phyloP scores from a whole-genome alignment of 2,113 vertebrate species.

The Megatriorchis doriae region DNA sequence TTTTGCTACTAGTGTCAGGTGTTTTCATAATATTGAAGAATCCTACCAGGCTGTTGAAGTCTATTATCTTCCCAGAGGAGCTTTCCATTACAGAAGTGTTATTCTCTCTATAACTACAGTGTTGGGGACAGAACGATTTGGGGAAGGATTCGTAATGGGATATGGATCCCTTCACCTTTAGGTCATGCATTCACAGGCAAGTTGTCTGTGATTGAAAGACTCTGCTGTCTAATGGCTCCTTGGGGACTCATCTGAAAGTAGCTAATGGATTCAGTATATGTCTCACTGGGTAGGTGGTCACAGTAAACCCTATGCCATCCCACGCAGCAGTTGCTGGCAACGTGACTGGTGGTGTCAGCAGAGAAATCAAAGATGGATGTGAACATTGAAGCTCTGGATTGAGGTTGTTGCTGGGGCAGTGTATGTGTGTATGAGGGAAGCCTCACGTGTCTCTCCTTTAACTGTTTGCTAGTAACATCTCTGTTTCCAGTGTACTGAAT shows the following conservation, averaged over 20 bases:
- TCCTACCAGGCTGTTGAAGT: not conserved
- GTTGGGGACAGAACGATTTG: slow-evolving; percentile 20
- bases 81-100: not conserved
- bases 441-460: not conserved
- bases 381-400: not conserved
- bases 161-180: slow-evolving; percentile 55
- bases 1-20: not conserved
- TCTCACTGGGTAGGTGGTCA: not conserved
- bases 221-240: not conserved
- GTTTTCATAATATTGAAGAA: not conserved
- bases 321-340: not conserved
- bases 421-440: not conserved
- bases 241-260: not conserved
- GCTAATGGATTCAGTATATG: slow-evolving; percentile 10
- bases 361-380: not conserved
- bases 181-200: slow-evolving; percentile 15
- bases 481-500: not conserved
- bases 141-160: slow-evolving; percentile 29
- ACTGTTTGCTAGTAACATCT: not conserved
- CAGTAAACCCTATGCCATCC: not conserved
- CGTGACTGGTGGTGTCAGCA: not conserved
- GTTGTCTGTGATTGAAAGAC: slow-evolving; percentile 48
- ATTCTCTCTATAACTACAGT: not conserved
- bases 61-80: not conserved
- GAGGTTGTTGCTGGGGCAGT: not conserved